Evolutionary conservation across 2,113 vertebrate species (phyloP).

Genomic region (Microcebus lehilahytsara): DNA sequence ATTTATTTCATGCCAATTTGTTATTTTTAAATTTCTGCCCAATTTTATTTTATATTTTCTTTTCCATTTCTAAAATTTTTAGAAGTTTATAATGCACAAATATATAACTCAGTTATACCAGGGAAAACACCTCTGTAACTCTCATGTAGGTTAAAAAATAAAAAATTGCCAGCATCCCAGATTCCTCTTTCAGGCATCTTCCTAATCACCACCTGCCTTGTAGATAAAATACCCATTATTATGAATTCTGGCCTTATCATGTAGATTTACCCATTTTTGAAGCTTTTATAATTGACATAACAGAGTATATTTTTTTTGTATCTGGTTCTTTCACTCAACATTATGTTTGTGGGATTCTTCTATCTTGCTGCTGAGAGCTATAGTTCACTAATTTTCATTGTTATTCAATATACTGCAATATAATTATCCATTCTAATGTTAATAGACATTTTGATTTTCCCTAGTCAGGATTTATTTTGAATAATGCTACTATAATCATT

Average conservation of each 20-base stretch:
- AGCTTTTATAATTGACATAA: neutral
- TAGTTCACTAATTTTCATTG: neutral
- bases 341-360: neutral
- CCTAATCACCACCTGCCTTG: neutral
- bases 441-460: neutral
- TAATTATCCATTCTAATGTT: neutral
- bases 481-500: neutral
- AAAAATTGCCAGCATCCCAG: neutral
- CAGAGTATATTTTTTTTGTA: neutral
- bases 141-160: neutral
- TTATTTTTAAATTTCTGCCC: neutral
- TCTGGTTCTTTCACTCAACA: neutral
- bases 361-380: neutral
- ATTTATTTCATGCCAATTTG: neutral
- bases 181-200: neutral
- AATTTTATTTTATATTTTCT: neutral
- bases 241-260: neutral
- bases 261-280: neutral
- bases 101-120: neutral
- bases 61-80: neutral
- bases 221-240: neutral
- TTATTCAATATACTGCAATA: neutral
- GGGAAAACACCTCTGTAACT: neutral
- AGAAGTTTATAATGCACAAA: neutral
- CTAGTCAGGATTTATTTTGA: neutral